A percentile compares a stretch with the other conserved stretches of the same genome.
Conservation (phyloP, 2,113 vertebrate species). For the Laterallus jamaicensis region DNA sequence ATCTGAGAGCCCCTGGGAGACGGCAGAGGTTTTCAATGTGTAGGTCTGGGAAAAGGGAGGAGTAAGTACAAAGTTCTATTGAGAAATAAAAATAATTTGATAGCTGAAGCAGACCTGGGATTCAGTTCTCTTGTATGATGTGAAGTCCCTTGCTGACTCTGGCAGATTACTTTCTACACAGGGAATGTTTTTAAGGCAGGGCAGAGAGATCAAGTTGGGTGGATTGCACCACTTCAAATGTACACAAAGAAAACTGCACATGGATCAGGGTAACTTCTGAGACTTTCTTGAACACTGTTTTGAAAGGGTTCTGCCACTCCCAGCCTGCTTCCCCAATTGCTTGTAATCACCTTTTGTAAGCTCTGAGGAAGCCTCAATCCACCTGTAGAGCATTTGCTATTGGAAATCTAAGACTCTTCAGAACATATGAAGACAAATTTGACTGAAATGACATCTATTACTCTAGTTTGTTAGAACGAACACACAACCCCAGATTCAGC, state of each 20-base stretch:
- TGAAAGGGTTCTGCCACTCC: not conserved
- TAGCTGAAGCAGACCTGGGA: not conserved
- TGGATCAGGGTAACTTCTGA: not conserved
- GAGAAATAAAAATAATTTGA: not conserved
- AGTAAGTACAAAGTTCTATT: not conserved
- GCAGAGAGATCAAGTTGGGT: not conserved
- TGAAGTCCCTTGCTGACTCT: not conserved
- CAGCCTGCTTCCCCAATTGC: not conserved
- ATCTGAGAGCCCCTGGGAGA: not conserved
- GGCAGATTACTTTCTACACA: not conserved
- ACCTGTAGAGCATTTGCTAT: not conserved
- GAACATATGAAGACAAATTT: no score
- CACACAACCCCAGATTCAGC: not conserved
- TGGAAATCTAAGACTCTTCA: not conserved
- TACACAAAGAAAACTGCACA: no score
- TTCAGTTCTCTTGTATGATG: not conserved
- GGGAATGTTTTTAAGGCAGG: not conserved
- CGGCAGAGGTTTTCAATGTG: not conserved
- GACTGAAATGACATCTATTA: not conserved
- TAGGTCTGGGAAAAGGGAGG: not conserved
- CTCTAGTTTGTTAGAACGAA: not conserved
- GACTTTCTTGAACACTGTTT: not conserved
- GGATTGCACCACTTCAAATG: not conserved
- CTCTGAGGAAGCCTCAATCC: not conserved
- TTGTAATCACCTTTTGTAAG: not conserved